A percentile compares a stretch with the other conserved stretches of the same genome.
These are phyloP conservation scores for Anarrhichthys ocellatus DNA, from an alignment of 2,113 vertebrate genomes.

Conservation along the genomic window DNA sequence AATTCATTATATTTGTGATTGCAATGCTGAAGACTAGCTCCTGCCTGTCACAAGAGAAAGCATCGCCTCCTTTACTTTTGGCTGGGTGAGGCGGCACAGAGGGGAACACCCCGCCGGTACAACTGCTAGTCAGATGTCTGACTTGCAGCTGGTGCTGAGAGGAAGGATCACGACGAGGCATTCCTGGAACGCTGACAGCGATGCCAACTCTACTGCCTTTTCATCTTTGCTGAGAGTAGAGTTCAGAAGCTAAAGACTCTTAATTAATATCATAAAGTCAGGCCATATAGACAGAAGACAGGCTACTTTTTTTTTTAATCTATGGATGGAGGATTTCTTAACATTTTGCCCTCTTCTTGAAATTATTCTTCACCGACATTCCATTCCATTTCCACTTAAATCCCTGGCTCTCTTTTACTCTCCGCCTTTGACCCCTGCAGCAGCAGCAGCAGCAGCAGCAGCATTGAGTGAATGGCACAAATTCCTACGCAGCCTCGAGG, in stretches of 20 bases:
- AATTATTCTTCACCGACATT: background rate
- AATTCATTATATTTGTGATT: slow-evolving; percentile 28
- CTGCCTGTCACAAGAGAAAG: background rate
- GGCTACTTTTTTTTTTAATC: background rate
- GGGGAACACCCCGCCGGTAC: slow-evolving; percentile 23
- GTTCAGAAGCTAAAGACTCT: slow-evolving; percentile 22
- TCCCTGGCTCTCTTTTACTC: slow-evolving; percentile 4
- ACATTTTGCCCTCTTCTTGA: slow-evolving; percentile 6
- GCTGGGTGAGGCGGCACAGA: background rate
- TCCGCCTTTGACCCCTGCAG: slow-evolving; percentile 29
- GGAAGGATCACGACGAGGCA: slow-evolving; percentile 38
- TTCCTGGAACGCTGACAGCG: slow-evolving; percentile 53
- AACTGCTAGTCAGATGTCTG: slow-evolving; percentile 78
- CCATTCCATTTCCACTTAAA: background rate
- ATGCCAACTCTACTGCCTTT: slow-evolving; percentile 52
- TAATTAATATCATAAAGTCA: slow-evolving; percentile 20
- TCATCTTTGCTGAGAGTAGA: slow-evolving; percentile 48
- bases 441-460: slow-evolving; percentile 8
- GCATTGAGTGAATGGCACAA: slow-evolving; percentile 14
- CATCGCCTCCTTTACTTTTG: background rate
- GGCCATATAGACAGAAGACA: background rate
- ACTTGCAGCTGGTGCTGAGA: slow-evolving; percentile 42
- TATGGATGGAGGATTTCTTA: background rate
- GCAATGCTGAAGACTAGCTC: background rate
- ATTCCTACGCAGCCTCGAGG: slow-evolving; percentile 36